Evolutionary conservation across 2,888 invertebrate genomes (phyloP), one percentile per base, ranked within the genome.

Genomic region (Aproaerema taeniolella): DNA sequence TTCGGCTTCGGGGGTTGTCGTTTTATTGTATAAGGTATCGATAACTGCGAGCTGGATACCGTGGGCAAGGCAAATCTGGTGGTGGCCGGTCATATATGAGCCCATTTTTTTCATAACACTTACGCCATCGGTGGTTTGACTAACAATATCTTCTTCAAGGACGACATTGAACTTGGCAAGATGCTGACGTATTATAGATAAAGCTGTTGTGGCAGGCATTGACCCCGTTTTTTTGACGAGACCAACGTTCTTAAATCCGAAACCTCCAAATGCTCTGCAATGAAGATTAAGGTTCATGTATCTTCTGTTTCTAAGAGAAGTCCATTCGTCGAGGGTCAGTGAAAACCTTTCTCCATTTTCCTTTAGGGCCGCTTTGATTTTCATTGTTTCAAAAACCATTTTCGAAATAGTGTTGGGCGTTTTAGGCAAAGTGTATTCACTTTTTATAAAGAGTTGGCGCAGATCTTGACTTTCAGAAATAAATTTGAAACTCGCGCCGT

Each of bases 181-280:
- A 20, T 17, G 32, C 3, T 16, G n/a, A n/a, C n/a, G 3, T 20
- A 16, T 24, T 16, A 17, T 16, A 29, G 10, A n/a, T n/a, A n/a
- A n/a, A n/a, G 29, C 36, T 24, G 28, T 15, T n/a, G 17, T 10
- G 14, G 36, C 36, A 10, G 36, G 36, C 35, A 35, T 35, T 15
- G 20, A n/a, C 4, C 36, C 28, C n/a, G 11, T 25, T 8, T 29
- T 36, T 16, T 16, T 28, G 11, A 36, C 36, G 10, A 36, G 29
- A 11, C 36, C 36, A 4, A 36, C 16, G 28, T 36, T 36, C 17
- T 36, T 36, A 16, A 36, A 36, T 7, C 13, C 13, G 10, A 10
- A 28, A 16, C 7, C 28, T 14, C 13, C 12, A 29, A 36, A 29
- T 14, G 14, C 25, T 2, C 12, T 20, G 20, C 10, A 14, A 20